These are phyloP conservation scores for Egretta garzetta DNA, from an alignment of 2,113 vertebrate genomes.

Conservation along the genomic window DNA sequence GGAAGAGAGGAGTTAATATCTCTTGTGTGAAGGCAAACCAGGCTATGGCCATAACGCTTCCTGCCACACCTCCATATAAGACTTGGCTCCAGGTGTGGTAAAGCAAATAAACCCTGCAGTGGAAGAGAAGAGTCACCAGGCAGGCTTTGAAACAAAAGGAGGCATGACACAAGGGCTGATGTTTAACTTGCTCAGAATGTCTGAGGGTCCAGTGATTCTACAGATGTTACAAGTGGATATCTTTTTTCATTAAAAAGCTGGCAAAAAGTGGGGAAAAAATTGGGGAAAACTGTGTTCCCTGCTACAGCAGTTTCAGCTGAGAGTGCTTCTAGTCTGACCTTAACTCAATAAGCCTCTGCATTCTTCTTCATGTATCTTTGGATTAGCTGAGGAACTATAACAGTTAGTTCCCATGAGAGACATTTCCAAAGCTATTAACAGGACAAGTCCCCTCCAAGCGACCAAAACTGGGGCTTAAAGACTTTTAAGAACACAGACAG, in stretches of 20 bases:
- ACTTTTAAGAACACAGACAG: background rate
- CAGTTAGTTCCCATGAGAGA: background rate
- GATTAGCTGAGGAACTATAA: background rate
- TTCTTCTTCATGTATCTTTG: background rate
- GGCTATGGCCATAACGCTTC: constrained; percentile 86
- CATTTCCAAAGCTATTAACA: background rate
- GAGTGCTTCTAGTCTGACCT: background rate
- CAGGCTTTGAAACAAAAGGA: background rate
- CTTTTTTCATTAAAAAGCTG: background rate
- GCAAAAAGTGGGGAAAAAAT: fast-evolving
- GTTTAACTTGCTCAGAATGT: too few species aligned
- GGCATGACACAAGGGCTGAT: background rate
- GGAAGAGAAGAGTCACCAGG: constrained; percentile 10
- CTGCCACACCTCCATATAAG: constrained; percentile 89
- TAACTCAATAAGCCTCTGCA: background rate
- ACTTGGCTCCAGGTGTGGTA: constrained; percentile 99
- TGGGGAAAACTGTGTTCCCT: background rate
- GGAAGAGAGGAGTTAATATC: constrained; percentile 95
- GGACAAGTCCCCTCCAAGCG: background rate
- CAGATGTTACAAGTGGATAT: background rate
- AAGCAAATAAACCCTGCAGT: constrained; percentile 91
- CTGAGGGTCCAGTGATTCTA: too few species aligned
- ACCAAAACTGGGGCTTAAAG: background rate
- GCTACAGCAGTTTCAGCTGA: background rate
- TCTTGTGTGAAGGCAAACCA: constrained; percentile 98